A percentile compares a stretch with the other conserved stretches of the same genome.
phyloP scores from a whole-genome alignment of 2,888 invertebrate species.

The Cactoblastis cactorum region DNA sequence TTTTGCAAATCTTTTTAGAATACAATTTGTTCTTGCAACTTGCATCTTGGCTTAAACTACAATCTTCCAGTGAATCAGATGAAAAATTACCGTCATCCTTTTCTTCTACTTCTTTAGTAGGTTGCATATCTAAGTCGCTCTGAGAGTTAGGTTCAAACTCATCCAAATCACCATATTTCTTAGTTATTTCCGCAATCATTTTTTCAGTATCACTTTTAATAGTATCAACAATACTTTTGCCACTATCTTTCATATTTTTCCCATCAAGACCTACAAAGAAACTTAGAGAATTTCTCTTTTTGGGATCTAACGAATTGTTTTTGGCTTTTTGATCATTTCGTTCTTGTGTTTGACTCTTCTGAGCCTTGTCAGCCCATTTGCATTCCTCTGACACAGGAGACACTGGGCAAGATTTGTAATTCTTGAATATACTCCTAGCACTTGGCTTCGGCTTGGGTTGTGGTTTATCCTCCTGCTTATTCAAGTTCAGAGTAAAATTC shows the following conservation, averaged over 20 bases:
- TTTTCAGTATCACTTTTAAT: conserved; percentile 82
- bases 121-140: conserved; percentile 59
- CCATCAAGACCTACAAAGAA: conserved; percentile 82
- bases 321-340: conserved; percentile 32
- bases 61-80: conserved; percentile 88
- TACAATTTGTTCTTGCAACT: conserved; percentile 72
- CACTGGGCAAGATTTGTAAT: conserved; percentile 88
- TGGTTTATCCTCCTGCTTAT: conserved; percentile 52
- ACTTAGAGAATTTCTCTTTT: conserved; percentile 81
- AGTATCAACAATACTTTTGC: conserved; percentile 80
- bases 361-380: conserved; percentile 79
- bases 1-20: conserved; percentile 75
- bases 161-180: conserved; percentile 82
- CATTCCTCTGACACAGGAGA: conserved; percentile 90
- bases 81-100: conserved; percentile 86
- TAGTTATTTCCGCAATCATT: conserved; percentile 83
- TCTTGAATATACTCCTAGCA: conserved; percentile 79
- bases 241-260: conserved; percentile 61
- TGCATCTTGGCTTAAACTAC: conserved; percentile 77
- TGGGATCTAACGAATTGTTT: conserved; percentile 66
- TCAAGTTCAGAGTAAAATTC: conserved; percentile 64
- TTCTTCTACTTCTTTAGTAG: conserved; percentile 53
- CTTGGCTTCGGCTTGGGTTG: conserved; percentile 57
- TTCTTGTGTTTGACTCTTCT: conserved; percentile 34
- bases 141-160: conserved; percentile 56